A percentile compares a stretch with the other conserved stretches of the same genome.
Conservation (phyloP, 1,140 invertebrate species). For the Lycorma delicatula region DNA sequence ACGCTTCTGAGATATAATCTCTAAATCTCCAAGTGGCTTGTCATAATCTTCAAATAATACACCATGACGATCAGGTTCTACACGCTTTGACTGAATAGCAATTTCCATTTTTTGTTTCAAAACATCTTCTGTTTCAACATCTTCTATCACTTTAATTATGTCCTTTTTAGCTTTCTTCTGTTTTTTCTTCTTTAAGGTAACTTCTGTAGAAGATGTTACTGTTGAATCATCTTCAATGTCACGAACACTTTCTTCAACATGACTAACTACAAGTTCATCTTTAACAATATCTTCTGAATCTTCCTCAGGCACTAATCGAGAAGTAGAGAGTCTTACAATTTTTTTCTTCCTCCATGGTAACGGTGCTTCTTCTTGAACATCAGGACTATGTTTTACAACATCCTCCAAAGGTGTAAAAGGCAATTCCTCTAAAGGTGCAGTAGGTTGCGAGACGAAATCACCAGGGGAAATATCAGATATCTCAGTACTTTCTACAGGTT, state of each 20-base stretch:
- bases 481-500: not conserved
- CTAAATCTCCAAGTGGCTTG: slow-evolving; percentile 45
- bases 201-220: slow-evolving; percentile 4
- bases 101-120: slow-evolving; percentile 43
- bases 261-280: not conserved
- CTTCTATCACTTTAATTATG: slow-evolving; percentile 30
- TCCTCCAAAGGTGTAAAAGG: slow-evolving; percentile 3
- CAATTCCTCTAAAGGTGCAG: not conserved
- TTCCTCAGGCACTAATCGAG: slow-evolving; percentile 6
- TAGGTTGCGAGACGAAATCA: not conserved
- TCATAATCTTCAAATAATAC: slow-evolving; percentile 24
- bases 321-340: slow-evolving; percentile 5
- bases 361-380: not conserved
- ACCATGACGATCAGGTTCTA: slow-evolving; percentile 11
- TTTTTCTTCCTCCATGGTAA: slow-evolving; percentile 12
- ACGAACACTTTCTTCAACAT: not conserved
- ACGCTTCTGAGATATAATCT: slow-evolving; percentile 42
- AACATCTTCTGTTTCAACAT: slow-evolving; percentile 36
- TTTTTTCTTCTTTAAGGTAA: slow-evolving; percentile 30
- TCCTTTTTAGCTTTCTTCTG: slow-evolving; percentile 35
- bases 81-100: slow-evolving; percentile 42
- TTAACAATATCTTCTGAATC: not conserved
- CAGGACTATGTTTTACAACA: not conserved
- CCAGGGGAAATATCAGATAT: no score
- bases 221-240: not conserved